Conservation (phyloP, 2,888 invertebrate genomes). For the Sphinx pinastri region DNA sequence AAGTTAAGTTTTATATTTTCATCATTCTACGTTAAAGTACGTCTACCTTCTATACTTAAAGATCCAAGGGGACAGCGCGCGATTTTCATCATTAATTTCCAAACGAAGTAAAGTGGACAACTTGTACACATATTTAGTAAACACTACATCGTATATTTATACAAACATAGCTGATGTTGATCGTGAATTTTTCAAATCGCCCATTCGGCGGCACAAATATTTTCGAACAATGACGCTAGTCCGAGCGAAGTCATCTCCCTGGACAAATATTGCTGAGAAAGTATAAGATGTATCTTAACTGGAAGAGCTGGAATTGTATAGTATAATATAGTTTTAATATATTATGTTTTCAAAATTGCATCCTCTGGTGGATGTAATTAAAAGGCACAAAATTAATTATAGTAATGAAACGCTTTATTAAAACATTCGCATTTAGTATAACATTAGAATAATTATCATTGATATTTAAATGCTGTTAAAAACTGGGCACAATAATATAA, state of each 20-base stretch:
- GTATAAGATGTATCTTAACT: constrained; percentile 50
- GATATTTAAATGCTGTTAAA: too few species aligned
- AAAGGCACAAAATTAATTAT: too few species aligned
- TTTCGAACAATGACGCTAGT: constrained; percentile 71
- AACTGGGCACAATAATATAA: too few species aligned
- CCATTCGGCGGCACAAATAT: constrained; percentile 66
- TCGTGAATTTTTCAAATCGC: constrained; percentile 46
- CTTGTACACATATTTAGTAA: constrained; percentile 23
- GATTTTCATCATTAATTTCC: not conserved
- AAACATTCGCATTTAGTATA: too few species aligned
- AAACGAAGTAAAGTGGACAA: constrained; percentile 4
- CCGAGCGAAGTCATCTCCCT: constrained; percentile 77
- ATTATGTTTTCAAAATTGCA: too few species aligned
- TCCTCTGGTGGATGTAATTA: too few species aligned
- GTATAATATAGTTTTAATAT: not conserved
- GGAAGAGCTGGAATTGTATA: constrained; percentile 38
- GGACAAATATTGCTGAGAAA: constrained; percentile 70
- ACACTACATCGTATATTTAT: constrained; percentile 39
- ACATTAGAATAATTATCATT: too few species aligned
- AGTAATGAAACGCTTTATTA: too few species aligned
- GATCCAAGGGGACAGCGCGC: not conserved
- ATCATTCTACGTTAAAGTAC: too few species aligned
- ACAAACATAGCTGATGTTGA: constrained; percentile 42
- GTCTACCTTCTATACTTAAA: not conserved
- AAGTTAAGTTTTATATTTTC: too few species aligned